Evolutionary conservation across 2,113 vertebrate species (phyloP).

Genomic region (Indicator indicator): DNA sequence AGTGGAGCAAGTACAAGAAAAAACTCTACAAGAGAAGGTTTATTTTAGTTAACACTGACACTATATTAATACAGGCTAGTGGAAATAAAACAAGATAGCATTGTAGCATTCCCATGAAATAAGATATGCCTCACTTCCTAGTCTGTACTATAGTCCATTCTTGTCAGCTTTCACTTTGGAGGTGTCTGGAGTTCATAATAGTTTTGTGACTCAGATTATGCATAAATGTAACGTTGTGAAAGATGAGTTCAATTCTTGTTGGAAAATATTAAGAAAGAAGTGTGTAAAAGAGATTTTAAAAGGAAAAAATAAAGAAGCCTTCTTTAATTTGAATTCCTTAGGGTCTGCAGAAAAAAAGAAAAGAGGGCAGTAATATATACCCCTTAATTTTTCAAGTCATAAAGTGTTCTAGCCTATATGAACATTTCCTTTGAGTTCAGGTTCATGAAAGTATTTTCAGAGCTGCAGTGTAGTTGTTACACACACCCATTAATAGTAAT

Average conservation of each 20-base stretch:
- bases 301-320: background rate
- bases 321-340: background rate
- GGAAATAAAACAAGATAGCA: background rate
- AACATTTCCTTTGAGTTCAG: constrained; percentile 8
- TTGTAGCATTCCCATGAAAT: background rate
- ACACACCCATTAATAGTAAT: background rate
- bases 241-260: background rate
- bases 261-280: background rate
- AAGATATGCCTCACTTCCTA: background rate
- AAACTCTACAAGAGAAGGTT: background rate
- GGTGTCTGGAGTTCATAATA: background rate
- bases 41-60: background rate
- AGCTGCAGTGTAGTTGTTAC: background rate
- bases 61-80: background rate
- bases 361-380: background rate
- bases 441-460: background rate
- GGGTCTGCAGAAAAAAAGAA: background rate
- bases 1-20: background rate
- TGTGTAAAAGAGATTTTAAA: background rate
- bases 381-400: background rate
- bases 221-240: background rate
- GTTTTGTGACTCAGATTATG: background rate
- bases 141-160: background rate
- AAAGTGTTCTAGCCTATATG: background rate
- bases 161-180: background rate